Evolutionary conservation across 2,113 vertebrate species (phyloP).

Genomic region (Saguinus imperator): DNA sequence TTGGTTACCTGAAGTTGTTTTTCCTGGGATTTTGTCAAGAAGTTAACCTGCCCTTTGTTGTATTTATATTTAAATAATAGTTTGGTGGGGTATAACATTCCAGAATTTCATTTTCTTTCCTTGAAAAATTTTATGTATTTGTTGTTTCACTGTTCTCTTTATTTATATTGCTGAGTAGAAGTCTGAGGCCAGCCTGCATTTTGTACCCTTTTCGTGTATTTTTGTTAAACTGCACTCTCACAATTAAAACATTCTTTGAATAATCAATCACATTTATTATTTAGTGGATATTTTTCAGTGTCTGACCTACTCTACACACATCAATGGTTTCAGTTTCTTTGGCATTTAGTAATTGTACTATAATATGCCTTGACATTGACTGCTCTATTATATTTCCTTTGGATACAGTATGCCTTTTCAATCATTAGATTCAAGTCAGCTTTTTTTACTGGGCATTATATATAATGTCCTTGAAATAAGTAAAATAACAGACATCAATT

Average conservation of each 20-base stretch:
- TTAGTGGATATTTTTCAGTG: background rate
- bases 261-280: background rate
- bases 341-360: background rate
- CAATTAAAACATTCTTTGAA: background rate
- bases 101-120: background rate
- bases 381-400: background rate
- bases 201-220: background rate
- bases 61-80: conserved; percentile 2
- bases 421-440: background rate
- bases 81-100: background rate
- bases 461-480: background rate
- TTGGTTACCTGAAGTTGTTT: conserved; percentile 38
- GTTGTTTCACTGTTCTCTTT: background rate
- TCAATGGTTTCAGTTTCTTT: background rate
- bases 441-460: background rate
- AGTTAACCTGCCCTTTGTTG: conserved; percentile 15
- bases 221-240: conserved; percentile 7
- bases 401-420: background rate
- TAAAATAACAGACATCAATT: background rate
- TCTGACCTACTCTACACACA: background rate
- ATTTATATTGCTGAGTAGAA: background rate
- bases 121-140: conserved; percentile 3
- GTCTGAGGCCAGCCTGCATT: background rate
- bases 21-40: conserved; percentile 25
- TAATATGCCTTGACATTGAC: background rate